Conservation (phyloP, 2,888 invertebrate species). For the Tribolium freemani region DNA sequence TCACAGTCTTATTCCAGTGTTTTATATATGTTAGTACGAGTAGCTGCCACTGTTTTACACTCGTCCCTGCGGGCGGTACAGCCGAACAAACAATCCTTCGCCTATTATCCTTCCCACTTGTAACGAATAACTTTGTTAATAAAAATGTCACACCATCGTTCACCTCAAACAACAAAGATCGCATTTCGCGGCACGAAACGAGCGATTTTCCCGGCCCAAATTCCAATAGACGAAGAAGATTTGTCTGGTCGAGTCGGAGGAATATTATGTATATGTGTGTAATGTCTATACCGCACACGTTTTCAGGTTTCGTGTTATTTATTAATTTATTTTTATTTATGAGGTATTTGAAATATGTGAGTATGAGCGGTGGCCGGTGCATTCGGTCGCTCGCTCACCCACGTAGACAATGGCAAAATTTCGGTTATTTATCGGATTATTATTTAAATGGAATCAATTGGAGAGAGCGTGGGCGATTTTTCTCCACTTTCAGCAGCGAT, state of each 20-base stretch:
- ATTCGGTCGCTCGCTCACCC: conserved; percentile 55
- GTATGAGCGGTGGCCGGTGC: conserved; percentile 48
- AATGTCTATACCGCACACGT: conserved; percentile 61
- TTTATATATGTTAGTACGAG: conserved; percentile 66
- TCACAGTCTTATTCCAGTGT: conserved; percentile 67
- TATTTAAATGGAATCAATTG: conserved; percentile 33
- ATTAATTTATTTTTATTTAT: conserved; percentile 59
- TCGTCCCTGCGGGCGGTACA: conserved; percentile 60
- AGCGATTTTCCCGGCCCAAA: background rate
- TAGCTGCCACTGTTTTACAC: conserved; percentile 68
- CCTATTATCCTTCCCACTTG: background rate
- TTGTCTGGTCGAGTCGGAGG: conserved; percentile 42
- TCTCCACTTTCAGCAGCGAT: no score
- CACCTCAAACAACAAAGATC: background rate
- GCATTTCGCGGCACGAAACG: background rate
- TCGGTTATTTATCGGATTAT: conserved; percentile 36
- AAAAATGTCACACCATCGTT: conserved; percentile 2
- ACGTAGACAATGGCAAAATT: conserved; percentile 50
- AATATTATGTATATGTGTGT: conserved; percentile 52
- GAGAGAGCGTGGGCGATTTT: conserved; percentile 10
- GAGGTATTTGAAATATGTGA: conserved; percentile 60
- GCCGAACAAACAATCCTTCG: conserved; percentile 49
- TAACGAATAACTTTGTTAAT: background rate
- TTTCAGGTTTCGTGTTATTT: conserved; percentile 59
- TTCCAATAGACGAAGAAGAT: background rate